A percentile compares a stretch with the other conserved stretches of the same genome.
These are phyloP conservation scores for Ctenopoma kingsleyae DNA, from an alignment of 2,797 vertebrate species.

Conservation along the genomic window DNA sequence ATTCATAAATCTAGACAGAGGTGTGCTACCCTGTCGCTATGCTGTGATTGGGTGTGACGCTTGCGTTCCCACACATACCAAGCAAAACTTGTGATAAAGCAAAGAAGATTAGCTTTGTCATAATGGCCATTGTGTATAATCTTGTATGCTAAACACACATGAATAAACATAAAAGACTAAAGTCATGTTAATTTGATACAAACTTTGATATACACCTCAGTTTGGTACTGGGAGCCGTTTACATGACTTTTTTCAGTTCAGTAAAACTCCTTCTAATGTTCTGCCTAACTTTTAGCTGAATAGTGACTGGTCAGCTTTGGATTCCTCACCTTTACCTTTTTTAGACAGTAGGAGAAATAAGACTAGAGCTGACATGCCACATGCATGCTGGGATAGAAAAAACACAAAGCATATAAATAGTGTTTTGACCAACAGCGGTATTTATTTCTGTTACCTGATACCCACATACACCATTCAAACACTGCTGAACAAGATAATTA, in stretches of 20 bases:
- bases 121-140: slow-evolving; percentile 24
- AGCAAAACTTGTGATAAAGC: slow-evolving; percentile 28
- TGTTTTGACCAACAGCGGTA: slow-evolving; percentile 26
- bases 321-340: too few species aligned
- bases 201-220: not conserved
- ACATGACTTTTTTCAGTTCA: not conserved
- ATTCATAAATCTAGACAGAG: slow-evolving; percentile 71
- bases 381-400: slow-evolving; percentile 4
- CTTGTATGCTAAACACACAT: slow-evolving; percentile 6
- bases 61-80: slow-evolving; percentile 62
- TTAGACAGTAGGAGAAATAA: too few species aligned
- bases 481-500: not conserved
- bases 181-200: not conserved
- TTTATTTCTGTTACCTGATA: slow-evolving; percentile 15
- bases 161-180: slow-evolving; percentile 22
- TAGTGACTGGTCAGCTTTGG: not conserved
- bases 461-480: slow-evolving; percentile 29
- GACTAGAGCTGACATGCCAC: not conserved
- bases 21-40: slow-evolving; percentile 23
- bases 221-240: not conserved
- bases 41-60: slow-evolving; percentile 44
- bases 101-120: slow-evolving; percentile 37
- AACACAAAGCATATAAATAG: slow-evolving; percentile 5
- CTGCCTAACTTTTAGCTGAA: slow-evolving; percentile 9
- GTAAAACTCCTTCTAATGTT: slow-evolving; percentile 1